Conservation (phyloP, 2,113 vertebrate species). For the Trinectes maculatus region DNA sequence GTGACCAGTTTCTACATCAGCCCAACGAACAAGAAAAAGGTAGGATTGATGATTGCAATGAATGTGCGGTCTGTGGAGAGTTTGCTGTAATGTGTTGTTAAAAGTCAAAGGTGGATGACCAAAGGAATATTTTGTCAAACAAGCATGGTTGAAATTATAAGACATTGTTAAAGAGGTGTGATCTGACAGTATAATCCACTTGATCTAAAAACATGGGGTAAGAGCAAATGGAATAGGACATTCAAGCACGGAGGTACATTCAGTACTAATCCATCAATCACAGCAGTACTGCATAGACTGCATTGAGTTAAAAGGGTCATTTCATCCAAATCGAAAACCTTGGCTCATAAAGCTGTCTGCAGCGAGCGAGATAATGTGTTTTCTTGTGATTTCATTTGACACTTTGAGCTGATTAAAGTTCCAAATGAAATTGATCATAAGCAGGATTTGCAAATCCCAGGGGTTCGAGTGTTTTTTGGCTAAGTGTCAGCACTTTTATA, state of each 20-base stretch:
- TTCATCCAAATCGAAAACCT: slow-evolving; percentile 1
- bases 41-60: slow-evolving; percentile 62
- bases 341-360: neutral
- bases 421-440: no score
- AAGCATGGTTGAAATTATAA: neutral
- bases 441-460: neutral
- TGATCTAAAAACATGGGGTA: neutral
- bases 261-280: neutral
- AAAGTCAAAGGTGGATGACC: slow-evolving; percentile 7
- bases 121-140: slow-evolving; percentile 19
- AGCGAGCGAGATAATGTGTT: neutral
- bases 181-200: neutral
- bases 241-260: neutral
- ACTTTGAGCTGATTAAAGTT: neutral
- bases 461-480: neutral
- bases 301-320: neutral
- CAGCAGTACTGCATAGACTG: neutral
- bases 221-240: neutral
- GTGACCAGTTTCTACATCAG: slow-evolving; percentile 98
- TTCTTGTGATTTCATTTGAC: neutral
- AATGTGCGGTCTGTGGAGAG: neutral
- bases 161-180: no score
- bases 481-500: neutral
- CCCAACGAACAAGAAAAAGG: slow-evolving; percentile 97
- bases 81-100: neutral